phyloP scores from a whole-genome alignment of 2,797 vertebrate species.

The Anas bernieri region DNA sequence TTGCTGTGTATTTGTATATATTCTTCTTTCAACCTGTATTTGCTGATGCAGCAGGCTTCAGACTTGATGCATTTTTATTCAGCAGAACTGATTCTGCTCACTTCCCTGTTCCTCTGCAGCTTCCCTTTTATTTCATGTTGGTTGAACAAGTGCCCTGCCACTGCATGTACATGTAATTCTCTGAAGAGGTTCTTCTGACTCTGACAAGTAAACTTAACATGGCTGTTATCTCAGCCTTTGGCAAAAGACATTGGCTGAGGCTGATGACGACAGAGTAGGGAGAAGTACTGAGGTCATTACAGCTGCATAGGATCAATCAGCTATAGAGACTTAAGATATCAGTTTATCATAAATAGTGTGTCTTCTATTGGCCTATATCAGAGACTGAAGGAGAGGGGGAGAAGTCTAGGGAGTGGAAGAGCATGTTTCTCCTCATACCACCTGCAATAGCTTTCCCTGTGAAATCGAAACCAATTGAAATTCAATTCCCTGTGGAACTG shows the following conservation, averaged over 20 bases:
- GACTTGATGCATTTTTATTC: not conserved
- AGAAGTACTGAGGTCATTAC: not conserved
- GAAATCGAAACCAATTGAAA: not conserved
- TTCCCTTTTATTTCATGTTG: not conserved
- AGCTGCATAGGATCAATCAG: not conserved
- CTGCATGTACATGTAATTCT: not conserved
- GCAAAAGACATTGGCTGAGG: not conserved
- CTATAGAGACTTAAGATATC: not conserved
- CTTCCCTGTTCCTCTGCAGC: not conserved
- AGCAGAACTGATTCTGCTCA: not conserved
- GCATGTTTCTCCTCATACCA: not conserved
- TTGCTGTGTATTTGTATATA: not conserved
- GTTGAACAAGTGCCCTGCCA: not conserved
- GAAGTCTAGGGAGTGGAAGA: not conserved
- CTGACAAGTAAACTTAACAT: not conserved
- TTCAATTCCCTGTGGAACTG: too few species aligned
- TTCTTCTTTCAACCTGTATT: not conserved
- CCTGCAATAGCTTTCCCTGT: not conserved
- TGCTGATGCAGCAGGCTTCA: not conserved
- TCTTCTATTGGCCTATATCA: not conserved
- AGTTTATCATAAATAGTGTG: not conserved
- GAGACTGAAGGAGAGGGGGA: not conserved
- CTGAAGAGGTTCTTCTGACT: not conserved
- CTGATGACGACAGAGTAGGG: not conserved
- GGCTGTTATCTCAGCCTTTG: not conserved